Evolutionary conservation across 2,797 vertebrate species (phyloP).

Genomic region (Crenuchus spilurus): DNA sequence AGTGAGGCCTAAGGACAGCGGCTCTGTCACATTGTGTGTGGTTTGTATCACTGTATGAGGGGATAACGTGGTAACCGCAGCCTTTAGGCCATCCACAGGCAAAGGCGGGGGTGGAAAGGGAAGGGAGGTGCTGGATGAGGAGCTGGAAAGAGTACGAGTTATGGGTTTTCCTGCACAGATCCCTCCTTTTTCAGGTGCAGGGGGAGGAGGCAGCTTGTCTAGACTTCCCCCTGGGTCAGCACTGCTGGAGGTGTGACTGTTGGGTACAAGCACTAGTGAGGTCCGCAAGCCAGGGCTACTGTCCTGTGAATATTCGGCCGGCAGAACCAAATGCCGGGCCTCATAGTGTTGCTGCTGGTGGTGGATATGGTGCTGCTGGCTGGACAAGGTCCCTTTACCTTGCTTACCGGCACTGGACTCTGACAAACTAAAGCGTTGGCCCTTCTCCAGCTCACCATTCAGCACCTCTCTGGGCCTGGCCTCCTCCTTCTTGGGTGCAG

Average conservation of each 20-base stretch:
- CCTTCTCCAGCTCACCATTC: conserved; percentile 92
- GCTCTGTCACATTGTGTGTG: conserved; percentile 87
- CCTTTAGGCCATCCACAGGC: conserved; percentile 84
- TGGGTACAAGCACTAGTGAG: conserved; percentile 92
- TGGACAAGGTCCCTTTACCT: conserved; percentile 69
- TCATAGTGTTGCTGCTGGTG: conserved; percentile 84
- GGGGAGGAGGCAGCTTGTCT: conserved; percentile 81
- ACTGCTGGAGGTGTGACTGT: conserved; percentile 79
- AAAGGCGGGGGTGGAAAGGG: conserved; percentile 82
- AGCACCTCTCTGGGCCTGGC: conserved; percentile 84
- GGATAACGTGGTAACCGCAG: conserved; percentile 78
- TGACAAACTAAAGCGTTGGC: conserved; percentile 74
- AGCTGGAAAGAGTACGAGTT: conserved; percentile 76
- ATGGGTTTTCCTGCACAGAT: conserved; percentile 86
- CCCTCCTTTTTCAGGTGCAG: conserved; percentile 85
- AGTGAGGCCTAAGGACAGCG: conserved; percentile 87
- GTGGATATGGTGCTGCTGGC: conserved; percentile 60
- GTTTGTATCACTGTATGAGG: conserved; percentile 96
- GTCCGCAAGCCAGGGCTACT: conserved; percentile 80
- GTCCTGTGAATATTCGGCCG: conserved; percentile 86
- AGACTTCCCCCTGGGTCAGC: conserved; percentile 80
- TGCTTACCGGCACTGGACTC: conserved; percentile 68
- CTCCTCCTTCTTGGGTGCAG: conserved; percentile 84
- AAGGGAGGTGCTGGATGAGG: conserved; percentile 77
- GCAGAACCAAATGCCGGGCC: conserved; percentile 85